phyloP scores from a whole-genome alignment of 2,888 invertebrate species.

The Schizotus pectinicornis region DNA sequence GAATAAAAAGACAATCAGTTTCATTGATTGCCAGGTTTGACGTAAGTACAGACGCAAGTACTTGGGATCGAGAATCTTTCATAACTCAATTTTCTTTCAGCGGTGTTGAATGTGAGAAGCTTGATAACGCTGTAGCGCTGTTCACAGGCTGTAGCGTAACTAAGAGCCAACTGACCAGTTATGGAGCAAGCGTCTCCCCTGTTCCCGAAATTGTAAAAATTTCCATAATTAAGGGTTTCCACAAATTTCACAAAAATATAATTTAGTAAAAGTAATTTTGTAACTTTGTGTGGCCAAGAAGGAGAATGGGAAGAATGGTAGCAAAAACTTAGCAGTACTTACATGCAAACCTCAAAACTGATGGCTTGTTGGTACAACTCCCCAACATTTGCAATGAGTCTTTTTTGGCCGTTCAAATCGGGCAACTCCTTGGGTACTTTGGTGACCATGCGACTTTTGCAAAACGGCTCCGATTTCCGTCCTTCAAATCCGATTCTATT shows the following conservation, averaged over 20 bases:
- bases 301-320: no score
- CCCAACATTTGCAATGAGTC: no score
- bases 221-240: no score
- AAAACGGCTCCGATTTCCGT: constrained; percentile 4
- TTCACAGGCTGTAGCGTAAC: constrained; percentile 6
- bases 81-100: constrained; percentile 5
- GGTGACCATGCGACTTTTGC: constrained; percentile 8
- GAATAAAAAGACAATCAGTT: not conserved
- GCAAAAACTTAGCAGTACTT: not conserved
- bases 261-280: no score
- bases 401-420: no score
- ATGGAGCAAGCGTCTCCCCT: constrained; percentile 6
- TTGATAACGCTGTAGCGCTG: constrained; percentile 17
- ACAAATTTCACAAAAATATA: no score
- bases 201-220: constrained; percentile 1
- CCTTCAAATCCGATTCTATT: not conserved
- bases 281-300: no score
- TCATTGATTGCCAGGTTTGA: not conserved
- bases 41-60: constrained; percentile 16
- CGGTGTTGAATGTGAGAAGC: constrained; percentile 4
- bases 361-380: no score
- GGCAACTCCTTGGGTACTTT: not conserved
- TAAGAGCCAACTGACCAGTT: not conserved
- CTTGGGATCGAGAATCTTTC: constrained; percentile 10
- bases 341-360: not conserved